These are phyloP conservation scores for Holacanthella duospinosa DNA, from an alignment of 2,888 invertebrate species.

Conservation along the genomic window DNA sequence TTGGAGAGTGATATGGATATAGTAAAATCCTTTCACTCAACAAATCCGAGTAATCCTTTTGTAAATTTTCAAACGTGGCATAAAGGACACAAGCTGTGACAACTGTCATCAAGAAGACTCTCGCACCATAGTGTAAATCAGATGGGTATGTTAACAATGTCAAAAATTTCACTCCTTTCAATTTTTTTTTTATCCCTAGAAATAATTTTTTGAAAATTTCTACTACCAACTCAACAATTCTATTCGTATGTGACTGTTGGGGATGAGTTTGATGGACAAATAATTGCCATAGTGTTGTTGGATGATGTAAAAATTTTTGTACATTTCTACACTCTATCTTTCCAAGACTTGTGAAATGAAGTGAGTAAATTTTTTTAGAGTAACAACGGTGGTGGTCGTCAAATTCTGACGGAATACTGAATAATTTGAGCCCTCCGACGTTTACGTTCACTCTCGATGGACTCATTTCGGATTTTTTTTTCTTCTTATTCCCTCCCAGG, in stretches of 20 bases:
- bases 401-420: background rate
- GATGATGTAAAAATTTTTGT: too few species aligned
- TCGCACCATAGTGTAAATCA: constrained; percentile 24
- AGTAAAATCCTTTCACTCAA: background rate
- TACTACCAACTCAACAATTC: background rate
- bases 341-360: background rate
- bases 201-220: too few species aligned
- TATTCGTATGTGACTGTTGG: background rate
- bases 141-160: constrained; percentile 23
- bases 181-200: too few species aligned
- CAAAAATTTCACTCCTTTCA: constrained; percentile 7
- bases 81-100: constrained; percentile 24
- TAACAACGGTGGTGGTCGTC: background rate
- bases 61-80: constrained; percentile 19
- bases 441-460: background rate
- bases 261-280: background rate
- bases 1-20: background rate
- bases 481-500: too few species aligned
- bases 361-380: background rate
- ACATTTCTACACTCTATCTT: background rate
- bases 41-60: background rate
- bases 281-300: background rate
- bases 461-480: background rate
- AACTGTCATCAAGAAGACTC: constrained; percentile 25
- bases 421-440: constrained; percentile 3